Evolutionary conservation across 2,888 invertebrate species (phyloP).

Genomic region (Polietes domitor): DNA sequence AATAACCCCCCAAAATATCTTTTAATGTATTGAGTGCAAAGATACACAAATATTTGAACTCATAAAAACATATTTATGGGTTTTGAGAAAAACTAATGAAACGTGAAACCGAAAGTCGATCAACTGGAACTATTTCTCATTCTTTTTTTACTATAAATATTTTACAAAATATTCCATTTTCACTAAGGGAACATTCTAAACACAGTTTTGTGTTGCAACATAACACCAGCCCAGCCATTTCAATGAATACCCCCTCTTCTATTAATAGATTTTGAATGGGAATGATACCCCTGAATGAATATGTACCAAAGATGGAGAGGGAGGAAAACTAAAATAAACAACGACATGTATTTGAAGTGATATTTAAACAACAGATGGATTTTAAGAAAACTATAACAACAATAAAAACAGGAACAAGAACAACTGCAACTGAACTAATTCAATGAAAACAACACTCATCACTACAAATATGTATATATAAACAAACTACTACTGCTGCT

Average conservation of each 20-base stretch:
- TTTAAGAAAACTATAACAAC: constrained; percentile 17
- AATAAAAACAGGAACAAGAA: not conserved
- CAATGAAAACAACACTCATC: not conserved
- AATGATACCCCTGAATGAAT: not conserved
- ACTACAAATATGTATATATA: not conserved
- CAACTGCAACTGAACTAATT: constrained; percentile 28
- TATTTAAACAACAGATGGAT: constrained; percentile 37
- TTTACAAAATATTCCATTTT: too few relatives aligned
- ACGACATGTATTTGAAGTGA: constrained; percentile 4
- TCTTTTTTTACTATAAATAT: too few relatives aligned
- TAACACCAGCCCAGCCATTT: not conserved
- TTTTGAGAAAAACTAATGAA: too few relatives aligned
- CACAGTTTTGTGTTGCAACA: not conserved
- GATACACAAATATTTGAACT: too few relatives aligned
- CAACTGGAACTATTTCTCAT: too few relatives aligned
- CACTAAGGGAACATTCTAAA: too few relatives aligned
- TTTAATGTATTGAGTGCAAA: too few relatives aligned
- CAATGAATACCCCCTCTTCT: not conserved
- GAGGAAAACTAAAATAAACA: constrained; percentile 26
- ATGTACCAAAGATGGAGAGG: not conserved
- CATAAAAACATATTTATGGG: too few relatives aligned
- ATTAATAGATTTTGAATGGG: constrained; percentile 1
- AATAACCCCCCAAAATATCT: too few relatives aligned
- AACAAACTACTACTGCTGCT: too few relatives aligned
- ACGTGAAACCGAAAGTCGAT: too few relatives aligned